Conservation (phyloP, 2,113 vertebrate species). For the Otis tarda region DNA sequence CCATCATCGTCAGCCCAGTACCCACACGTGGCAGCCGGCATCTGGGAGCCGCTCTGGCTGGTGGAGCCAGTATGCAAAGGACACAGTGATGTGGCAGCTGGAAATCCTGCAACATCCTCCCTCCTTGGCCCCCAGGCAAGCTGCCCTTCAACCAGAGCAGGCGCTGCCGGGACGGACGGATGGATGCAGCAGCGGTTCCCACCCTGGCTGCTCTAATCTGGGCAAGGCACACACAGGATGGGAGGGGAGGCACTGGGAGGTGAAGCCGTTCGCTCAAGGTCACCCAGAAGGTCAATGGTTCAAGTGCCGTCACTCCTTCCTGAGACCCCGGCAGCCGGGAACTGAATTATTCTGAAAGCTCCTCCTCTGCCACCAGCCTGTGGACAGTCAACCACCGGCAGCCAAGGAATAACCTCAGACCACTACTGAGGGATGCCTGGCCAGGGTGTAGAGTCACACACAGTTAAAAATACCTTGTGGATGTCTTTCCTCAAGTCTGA, state of each 20-base stretch:
- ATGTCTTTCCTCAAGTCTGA: constrained; percentile 46
- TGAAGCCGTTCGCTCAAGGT: not conserved
- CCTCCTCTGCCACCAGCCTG: accelerated
- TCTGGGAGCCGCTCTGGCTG: not conserved
- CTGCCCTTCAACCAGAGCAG: not conserved
- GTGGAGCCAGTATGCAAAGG: not conserved
- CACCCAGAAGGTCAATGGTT: constrained; percentile 1
- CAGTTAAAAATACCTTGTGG: constrained; percentile 44
- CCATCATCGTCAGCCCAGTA: not conserved
- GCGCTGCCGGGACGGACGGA: not conserved
- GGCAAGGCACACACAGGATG: constrained; percentile 53
- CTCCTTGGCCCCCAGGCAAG: not conserved
- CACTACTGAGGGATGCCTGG: not conserved
- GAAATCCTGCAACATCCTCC: constrained; percentile 27
- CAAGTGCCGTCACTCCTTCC: not conserved
- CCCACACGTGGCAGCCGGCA: not conserved
- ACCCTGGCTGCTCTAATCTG: constrained; percentile 32
- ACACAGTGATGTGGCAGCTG: not conserved
- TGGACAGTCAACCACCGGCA: not conserved
- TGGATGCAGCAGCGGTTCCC: not conserved
- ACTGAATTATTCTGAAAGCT: not conserved
- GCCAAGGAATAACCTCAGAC: not conserved
- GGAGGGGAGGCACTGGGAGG: constrained; percentile 23
- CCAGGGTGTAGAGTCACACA: not conserved
- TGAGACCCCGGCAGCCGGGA: not conserved